phyloP scores from a whole-genome alignment of 2,797 vertebrate genomes.

The Telmatherina bonti region DNA sequence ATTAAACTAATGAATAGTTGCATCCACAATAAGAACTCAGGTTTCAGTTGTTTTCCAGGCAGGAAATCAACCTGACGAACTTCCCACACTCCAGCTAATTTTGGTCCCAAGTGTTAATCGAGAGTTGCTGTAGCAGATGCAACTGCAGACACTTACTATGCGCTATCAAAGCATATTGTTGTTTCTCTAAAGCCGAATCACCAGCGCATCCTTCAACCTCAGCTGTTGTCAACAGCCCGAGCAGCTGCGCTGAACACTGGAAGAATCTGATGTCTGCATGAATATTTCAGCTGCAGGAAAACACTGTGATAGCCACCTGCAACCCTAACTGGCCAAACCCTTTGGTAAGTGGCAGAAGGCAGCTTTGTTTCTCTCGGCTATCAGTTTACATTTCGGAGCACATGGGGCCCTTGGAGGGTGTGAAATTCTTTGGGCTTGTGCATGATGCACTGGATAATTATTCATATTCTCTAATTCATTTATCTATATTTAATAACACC shows the following conservation, averaged over 20 bases:
- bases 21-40: conserved; percentile 1
- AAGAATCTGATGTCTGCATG: conserved; percentile 57
- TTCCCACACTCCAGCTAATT: conserved; percentile 8
- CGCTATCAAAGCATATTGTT: neutral
- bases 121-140: conserved; percentile 9
- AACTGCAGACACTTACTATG: conserved; percentile 9
- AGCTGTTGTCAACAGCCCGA: conserved; percentile 18
- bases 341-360: conserved; percentile 31
- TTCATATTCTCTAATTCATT: conserved; percentile 24
- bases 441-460: conserved; percentile 5
- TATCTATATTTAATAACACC: conserved; percentile 13
- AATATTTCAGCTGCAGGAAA: conserved; percentile 69
- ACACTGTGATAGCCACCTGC: conserved; percentile 41
- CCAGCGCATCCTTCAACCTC: conserved; percentile 34
- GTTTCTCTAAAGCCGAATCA: conserved; percentile 17
- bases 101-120: conserved; percentile 2
- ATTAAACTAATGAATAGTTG: neutral
- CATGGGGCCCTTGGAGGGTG: conserved; percentile 28
- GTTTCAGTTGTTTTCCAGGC: conserved; percentile 10
- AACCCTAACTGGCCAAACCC: conserved; percentile 37
- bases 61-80: conserved; percentile 24
- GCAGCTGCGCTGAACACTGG: conserved; percentile 29
- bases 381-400: conserved; percentile 45
- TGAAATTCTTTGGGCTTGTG: conserved; percentile 13
- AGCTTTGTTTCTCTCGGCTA: conserved; percentile 40